Percentiles rank a stretch among this genome's conserved stretches.
Evolutionary conservation across 2,888 invertebrate species (phyloP).

Genomic region (Phanerotoma sp.): DNA sequence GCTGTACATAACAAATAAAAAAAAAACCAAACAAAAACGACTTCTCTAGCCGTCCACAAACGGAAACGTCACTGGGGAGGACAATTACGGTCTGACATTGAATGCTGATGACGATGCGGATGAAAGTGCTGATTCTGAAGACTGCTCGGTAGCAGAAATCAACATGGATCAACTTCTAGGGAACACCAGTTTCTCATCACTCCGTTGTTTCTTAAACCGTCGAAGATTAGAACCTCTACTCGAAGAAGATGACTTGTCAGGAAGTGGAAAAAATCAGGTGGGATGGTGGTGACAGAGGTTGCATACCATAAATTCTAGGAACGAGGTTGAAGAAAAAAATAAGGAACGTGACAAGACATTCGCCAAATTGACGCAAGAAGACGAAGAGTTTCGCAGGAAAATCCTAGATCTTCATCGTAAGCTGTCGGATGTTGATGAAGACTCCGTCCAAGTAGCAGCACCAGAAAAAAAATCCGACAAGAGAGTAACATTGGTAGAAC

Average conservation of each 20-base stretch:
- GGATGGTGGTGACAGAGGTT: conserved; percentile 58
- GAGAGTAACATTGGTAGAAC: conserved; percentile 13
- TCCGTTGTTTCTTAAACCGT: conserved; percentile 60
- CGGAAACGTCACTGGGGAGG: conserved; percentile 46
- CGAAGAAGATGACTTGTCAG: conserved; percentile 74
- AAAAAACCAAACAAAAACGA: conserved; percentile 52
- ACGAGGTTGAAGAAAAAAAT: conserved; percentile 34
- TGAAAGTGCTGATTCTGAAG: conserved; percentile 53
- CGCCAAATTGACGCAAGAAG: conserved; percentile 49
- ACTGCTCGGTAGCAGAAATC: conserved; percentile 47
- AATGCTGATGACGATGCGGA: conserved; percentile 69
- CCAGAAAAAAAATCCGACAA: conserved; percentile 5
- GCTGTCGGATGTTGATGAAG: conserved; percentile 35
- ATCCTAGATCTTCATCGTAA: conserved; percentile 53
- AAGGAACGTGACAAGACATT: conserved; percentile 45
- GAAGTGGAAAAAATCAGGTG: conserved; percentile 50
- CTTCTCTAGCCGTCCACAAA: conserved; percentile 55
- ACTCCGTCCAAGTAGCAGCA: conserved; percentile 13
- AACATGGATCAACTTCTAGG: conserved; percentile 54
- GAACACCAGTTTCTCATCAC: conserved; percentile 44
- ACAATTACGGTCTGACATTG: conserved; percentile 48
- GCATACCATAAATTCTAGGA: conserved; percentile 40
- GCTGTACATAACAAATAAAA: conserved; percentile 56
- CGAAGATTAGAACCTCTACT: conserved; percentile 79
- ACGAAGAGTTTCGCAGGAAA: conserved; percentile 53